These are phyloP conservation scores for Sebastes itinus DNA, from an alignment of 2,797 vertebrate species.

Conservation along the genomic window DNA sequence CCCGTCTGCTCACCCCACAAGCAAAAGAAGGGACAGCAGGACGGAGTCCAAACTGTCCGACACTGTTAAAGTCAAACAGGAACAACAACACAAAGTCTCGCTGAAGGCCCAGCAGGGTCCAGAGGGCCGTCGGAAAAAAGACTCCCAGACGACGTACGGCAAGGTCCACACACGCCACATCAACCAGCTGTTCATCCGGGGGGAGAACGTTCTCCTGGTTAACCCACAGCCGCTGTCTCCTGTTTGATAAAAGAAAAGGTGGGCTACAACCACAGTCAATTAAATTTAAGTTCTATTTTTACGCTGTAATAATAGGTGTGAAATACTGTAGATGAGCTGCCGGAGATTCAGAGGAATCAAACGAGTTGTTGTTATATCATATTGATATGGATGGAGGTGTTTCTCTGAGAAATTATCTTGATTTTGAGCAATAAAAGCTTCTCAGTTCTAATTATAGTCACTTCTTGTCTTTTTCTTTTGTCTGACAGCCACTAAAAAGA, in stretches of 20 bases:
- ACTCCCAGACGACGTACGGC: conserved; percentile 82
- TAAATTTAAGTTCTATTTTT: background rate
- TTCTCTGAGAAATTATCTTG: conserved; percentile 30
- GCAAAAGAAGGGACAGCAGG: background rate
- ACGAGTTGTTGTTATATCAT: conserved; percentile 69
- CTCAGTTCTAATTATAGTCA: background rate
- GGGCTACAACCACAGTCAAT: background rate
- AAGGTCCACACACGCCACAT: conserved; percentile 92
- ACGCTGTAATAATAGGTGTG: background rate
- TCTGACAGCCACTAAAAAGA: background rate
- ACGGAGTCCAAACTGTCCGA: background rate
- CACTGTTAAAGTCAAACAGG: background rate
- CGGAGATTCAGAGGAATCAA: conserved; percentile 24
- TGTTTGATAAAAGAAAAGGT: background rate
- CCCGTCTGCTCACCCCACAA: background rate
- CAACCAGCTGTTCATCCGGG: conserved; percentile 96
- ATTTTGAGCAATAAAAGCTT: conserved; percentile 55
- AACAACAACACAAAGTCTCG: background rate
- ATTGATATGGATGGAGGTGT: conserved; percentile 78
- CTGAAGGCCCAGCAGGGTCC: conserved; percentile 3
- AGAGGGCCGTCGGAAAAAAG: conserved; percentile 51
- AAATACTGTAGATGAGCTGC: background rate
- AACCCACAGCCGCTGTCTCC: conserved; percentile 85
- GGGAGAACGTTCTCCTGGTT: conserved; percentile 94
- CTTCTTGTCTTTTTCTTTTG: background rate